Base-by-base conservation (phyloP, 2,888 invertebrate genomes). In the Chydorus sphaericus region DNA sequence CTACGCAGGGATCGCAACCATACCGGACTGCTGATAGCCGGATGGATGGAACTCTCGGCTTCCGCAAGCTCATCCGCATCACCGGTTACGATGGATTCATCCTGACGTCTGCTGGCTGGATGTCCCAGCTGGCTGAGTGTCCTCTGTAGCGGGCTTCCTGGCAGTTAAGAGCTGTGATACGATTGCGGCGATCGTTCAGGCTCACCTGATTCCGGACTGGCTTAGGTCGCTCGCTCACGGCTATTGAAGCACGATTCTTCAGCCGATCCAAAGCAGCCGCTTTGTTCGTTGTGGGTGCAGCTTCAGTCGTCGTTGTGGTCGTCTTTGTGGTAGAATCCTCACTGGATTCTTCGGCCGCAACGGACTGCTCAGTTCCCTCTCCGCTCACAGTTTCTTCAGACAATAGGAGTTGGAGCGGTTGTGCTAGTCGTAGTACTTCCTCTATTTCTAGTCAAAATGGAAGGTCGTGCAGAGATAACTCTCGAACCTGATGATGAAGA, bases 211-310 rank as follows among this genome's bases (percentile, higher is more conserved):
- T 31, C 26, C 49, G 48, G 16, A 39, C 31, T 3, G 37, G 20
- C 26, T 55, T 55, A 7, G 55, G 55, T n/a, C 49, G 48, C 26
- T 55, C 55, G 36, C 55, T 55, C 5, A 55, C 37, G 3, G 48
- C 31, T n/a, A 55, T 26, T 5, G 48, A 6, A 20, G 48, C 30
- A 2, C 55, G 48, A 28, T 23, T 55, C 16, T 37, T 55, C 49
- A 55, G 29, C 3, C 48, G 33, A 10, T 49, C 37, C 16, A 55
- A 8, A 11, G 31, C 33, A 16, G 33, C 28, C 8, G 48, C 31
- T 48, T n/a, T 8, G 8, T 38, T 18, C 39, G 54, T 33, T 11
- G 55, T 14, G 4, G 48, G 39, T 5, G 48, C 39, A 1, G 44
- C 28, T 1, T 36, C 29, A n/a, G 36, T 38, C 14, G 29, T 23